Base-by-base conservation (phyloP, 1,140 invertebrate species). In the Reticulitermes speratus region DNA sequence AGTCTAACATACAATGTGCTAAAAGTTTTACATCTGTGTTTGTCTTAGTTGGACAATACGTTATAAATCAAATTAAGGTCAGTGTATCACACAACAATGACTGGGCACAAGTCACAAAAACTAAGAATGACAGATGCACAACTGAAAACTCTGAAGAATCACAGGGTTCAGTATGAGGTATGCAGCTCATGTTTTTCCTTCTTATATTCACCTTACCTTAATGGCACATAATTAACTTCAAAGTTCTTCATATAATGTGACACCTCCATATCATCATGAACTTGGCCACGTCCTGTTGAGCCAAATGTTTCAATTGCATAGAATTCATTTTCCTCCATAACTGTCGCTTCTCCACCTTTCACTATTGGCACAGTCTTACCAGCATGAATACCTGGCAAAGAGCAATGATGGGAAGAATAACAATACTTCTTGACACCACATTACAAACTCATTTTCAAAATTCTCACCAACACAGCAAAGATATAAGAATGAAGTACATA, bases 171-270 rank as follows among this genome's bases (percentile, higher is more conserved):
- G 45, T 48, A 48, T 12, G 9, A 1, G 14, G 45, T 48, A 48
- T 48, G 9, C 45, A 12, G 45, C 45, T 1, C 45, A 48, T 16
- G 14, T 48, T 48, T 48, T 48, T 48, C 14, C 14, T 48, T 48
- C 14, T 48, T 11, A 1, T 48, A 48, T 48, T 55, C 3, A 55
- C 19, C 52, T 90, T 90, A 94, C 93, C 93, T 92, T 75, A 99
- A 91, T 85, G 97, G 97, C 81, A 98, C 96, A 92, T 96, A 98
- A 87, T 96, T 96, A 90, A 95, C 95, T 89, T 99, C 98, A 91
- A 97, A 99, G 90, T 99, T 98, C 91, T 99, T 99, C 99, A 99
- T 99, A 90, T 99, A 99, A 92, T 99, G 99, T 52, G 98, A 99
- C 87, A 96, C 97, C 89, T 99, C 99, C 96, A 99, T 98, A 90